Evolutionary conservation across 2,888 invertebrate species (phyloP), one percentile per base, ranked within the genome.

Genomic region (Epiblema foenella): DNA sequence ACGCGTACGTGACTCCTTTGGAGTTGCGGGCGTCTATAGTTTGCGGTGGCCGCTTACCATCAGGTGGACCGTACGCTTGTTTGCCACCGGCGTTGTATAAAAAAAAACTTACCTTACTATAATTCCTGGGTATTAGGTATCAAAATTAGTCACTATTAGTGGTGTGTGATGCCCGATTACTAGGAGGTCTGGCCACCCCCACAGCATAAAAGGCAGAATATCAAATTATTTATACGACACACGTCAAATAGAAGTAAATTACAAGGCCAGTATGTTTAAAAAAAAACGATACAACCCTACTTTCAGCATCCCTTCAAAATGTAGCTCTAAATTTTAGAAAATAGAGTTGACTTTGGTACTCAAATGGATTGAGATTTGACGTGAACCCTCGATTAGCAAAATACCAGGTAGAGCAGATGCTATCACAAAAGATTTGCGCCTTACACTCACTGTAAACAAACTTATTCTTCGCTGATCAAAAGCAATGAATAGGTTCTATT

Each of bases 381-480:
- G 39, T 52, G 15, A 52, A 39, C 37, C 12, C 20, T 15, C 64
- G 64, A 57, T 70, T 73, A 74, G 75, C 74, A 63, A 57, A 72
- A 74, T 66, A 69, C 73, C 80, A 83, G 83, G 85, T 85, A 85
- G 77, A 84, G 87, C 92, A 93, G 92, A 91, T 93, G 92, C 79
- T 73, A 79, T 77, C 80, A 88, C 88, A 90, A 91, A 85, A 82
- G 83, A 81, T 80, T 78, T 82, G 85, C 83, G 82, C 84, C 66
- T 60, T 52, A 62, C 37, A 18, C 54, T 83, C 83, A 87, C 85
- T 79, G 87, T 87, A 90, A 90, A 90, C 90, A 91, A 82, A 83
- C 78, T 60, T 39, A 85, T 90, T 89, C 85, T 87, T 86, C 39
- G 39, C 79, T 81, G 83, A 89, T 89, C 87, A 85, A 85, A 85